Evolutionary conservation across 2,888 invertebrate species (phyloP).

Genomic region (Spicauda simplicius): DNA sequence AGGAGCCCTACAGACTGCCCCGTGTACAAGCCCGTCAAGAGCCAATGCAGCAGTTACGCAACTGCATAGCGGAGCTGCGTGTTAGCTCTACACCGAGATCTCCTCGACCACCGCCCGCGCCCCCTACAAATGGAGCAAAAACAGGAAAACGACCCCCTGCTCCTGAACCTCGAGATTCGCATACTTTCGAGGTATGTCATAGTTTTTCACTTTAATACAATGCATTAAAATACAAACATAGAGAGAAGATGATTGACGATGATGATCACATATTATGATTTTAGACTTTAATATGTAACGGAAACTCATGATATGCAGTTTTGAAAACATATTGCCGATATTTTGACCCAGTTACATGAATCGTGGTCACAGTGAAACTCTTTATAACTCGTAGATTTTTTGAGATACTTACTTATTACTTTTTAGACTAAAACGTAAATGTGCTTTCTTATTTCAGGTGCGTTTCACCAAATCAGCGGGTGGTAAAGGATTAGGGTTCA

Average conservation of each 20-base stretch:
- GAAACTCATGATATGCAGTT: too few relatives aligned
- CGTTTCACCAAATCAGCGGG: conserved; percentile 92
- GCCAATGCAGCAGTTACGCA: conserved; percentile 70
- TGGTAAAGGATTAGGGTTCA: conserved; percentile 94
- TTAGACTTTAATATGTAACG: too few relatives aligned
- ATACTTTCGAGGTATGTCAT: conserved; percentile 70
- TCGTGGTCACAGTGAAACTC: too few relatives aligned
- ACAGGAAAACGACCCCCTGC: conserved; percentile 66
- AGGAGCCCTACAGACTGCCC: conserved; percentile 75
- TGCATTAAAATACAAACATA: too few relatives aligned
- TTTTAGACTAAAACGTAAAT: background rate
- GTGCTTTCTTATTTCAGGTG: conserved; percentile 66
- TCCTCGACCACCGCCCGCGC: conserved; percentile 70
- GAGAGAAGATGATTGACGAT: too few relatives aligned
- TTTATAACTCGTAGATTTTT: too few relatives aligned
- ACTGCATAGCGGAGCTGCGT: conserved; percentile 73
- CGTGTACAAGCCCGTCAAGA: conserved; percentile 72
- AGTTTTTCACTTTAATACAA: background rate
- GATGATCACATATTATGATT: too few relatives aligned
- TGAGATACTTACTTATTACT: background rate
- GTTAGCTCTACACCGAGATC: conserved; percentile 75
- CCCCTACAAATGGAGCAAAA: conserved; percentile 54
- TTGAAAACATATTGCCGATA: too few relatives aligned
- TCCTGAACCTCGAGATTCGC: conserved; percentile 73
- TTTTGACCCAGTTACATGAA: too few relatives aligned